Evolutionary conservation across 2,113 vertebrate species (phyloP), one percentile per base, ranked within the genome.

Genomic region (Bolborhynchus lineola): DNA sequence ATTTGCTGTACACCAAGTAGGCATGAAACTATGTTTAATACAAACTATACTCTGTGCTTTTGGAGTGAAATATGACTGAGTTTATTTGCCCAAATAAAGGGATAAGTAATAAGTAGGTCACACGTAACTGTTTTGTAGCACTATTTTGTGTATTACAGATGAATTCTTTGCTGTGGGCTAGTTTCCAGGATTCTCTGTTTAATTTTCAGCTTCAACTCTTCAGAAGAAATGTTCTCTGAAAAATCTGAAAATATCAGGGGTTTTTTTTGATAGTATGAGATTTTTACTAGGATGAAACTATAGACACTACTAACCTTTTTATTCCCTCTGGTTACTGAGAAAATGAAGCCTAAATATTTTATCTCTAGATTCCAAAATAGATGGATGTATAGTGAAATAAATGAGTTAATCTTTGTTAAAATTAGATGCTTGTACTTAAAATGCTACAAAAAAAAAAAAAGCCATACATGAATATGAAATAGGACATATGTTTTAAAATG

Each of bases 271-370:
- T 67, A 65, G 52, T 35, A 49, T 8, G 2, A 35, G 13, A 46
- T 70, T 82, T 75, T 88, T 80, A 80, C 41, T 35, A 63, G 50
- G 37, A 87, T 47, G n/a, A 10, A 57, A 49, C 19, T 49, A 28
- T 19, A 86, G 24, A n/a, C 14, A 42, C 20, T 55, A 93, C 20
- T 19, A 35, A 47, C 19, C 55, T 68, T n/a, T 68, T 91, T 69
- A 81, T 75, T 95, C 42, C 29, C 39, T 50, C 46, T 24, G 13
- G 69, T 71, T 37, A 84, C 20, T 72, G 17, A 37, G 13, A 85
- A 89, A 95, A 90, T 64, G 4, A 49, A 82, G 80, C 89, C 16
- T 16, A 93, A 92, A 41, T 49, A 41, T 85, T 93, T 94, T 70
- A 9, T 42, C 35, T 88, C 15, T 76, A 87, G 93, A 90, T 82